These are phyloP conservation scores for Myopa tessellatipennis DNA, from an alignment of 2,888 invertebrate species.

Conservation along the genomic window DNA sequence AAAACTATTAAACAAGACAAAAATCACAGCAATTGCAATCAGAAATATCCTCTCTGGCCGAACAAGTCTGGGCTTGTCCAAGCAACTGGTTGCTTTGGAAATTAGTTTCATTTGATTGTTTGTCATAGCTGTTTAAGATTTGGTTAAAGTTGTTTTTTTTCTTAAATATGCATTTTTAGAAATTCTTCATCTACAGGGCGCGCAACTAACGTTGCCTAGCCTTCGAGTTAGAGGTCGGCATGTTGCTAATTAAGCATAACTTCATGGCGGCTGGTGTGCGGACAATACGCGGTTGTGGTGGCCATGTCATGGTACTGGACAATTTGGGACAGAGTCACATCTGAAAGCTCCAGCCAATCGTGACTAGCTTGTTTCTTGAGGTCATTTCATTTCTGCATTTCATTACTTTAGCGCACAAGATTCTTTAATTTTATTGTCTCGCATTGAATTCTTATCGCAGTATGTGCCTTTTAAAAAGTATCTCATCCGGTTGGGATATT, in stretches of 20 bases:
- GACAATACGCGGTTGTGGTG: constrained; percentile 80
- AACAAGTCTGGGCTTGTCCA: background rate
- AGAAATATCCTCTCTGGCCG: constrained; percentile 5
- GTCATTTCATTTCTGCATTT: constrained; percentile 48
- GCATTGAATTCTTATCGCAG: constrained; percentile 54
- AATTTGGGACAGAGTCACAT: constrained; percentile 76
- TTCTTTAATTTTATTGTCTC: background rate
- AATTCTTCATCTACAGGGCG: constrained; percentile 73
- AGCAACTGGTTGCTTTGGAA: background rate
- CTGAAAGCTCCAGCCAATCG: constrained; percentile 82
- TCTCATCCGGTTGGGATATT: constrained; percentile 86
- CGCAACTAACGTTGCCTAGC: constrained; percentile 84
- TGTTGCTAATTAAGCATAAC: constrained; percentile 63
- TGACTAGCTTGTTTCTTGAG: constrained; percentile 74
- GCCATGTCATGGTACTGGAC: constrained; percentile 79
- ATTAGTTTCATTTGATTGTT: constrained; percentile 31
- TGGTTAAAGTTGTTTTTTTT: constrained; percentile 60
- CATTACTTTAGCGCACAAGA: background rate
- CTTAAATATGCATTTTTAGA: constrained; percentile 47
- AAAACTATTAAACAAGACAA: background rate
- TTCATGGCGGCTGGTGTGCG: constrained; percentile 69
- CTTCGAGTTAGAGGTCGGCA: constrained; percentile 75
- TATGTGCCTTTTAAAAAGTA: constrained; percentile 74
- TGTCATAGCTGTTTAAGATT: constrained; percentile 65
- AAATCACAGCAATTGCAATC: constrained; percentile 13